Evolutionary conservation across 2,113 vertebrate genomes (phyloP), one percentile per base, ranked within the genome.

Genomic region (Hipposideros armiger): DNA sequence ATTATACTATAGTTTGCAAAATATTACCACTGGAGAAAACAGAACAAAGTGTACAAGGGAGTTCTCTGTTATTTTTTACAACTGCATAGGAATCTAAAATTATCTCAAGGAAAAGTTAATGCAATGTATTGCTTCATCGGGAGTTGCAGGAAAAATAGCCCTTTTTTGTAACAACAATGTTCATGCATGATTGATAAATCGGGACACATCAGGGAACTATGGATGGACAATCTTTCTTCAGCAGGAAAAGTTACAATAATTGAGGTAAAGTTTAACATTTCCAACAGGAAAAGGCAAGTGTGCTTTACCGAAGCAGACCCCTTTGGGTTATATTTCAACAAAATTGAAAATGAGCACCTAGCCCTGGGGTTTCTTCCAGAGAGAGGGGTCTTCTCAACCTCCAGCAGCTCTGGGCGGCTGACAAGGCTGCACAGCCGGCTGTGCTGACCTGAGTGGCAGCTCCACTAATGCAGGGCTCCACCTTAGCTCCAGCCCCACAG

Each of bases 371-470:
- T 87, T 91, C 67, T 36, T 42, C 16, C 26, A 22, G 11, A 32
- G 47, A 26, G 30, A 78, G 32, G 1, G 1, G 1, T 8, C 19
- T 13, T 15, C 58, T 82, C 28, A 8, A 3, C 56, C 52, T 58
- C 4, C 5, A 24, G 32, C 40, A 3, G 0, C 50, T 47, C 91
- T 62, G 0, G 82, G 28, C 56, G 11, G 5, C 54, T 14, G 17
- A 47, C 0, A 2, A 15, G 2, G 28, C 3, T 58, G 60, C 16
- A 17, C 20, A 67, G 45, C 13, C 32, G 30, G 4, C 11, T 4
- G 26, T n/a, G 40, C 1, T 30, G 17, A 24, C 32, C 45, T 78
- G 60, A 28, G n/a, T 13, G 26, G 32, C 70, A 15, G n/a, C n/a
- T 40, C 26, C 8, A 1, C 22, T 30, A 73, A 42, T 11, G 5